phyloP scores from a whole-genome alignment of 2,797 vertebrate genomes.

The Gymnodraco acuticeps region DNA sequence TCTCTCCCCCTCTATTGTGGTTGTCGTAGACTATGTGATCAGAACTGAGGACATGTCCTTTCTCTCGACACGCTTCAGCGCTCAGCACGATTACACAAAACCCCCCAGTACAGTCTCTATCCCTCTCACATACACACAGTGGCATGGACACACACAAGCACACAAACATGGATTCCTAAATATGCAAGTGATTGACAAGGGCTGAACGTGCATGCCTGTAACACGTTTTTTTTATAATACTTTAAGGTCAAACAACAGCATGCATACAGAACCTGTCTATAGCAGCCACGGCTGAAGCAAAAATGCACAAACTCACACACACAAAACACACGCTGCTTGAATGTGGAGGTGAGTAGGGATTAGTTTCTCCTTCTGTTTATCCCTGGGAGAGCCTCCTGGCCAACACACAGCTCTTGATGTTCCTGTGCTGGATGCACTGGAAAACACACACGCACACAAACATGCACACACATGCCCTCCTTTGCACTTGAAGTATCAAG shows the following conservation, averaged over 20 bases:
- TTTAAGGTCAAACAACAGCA: slow-evolving; percentile 61
- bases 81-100: slow-evolving; percentile 84
- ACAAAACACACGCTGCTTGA: slow-evolving; percentile 48
- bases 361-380: slow-evolving; percentile 75
- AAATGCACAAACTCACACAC: slow-evolving; percentile 17
- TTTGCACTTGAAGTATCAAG: slow-evolving; percentile 42
- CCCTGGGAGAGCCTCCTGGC: slow-evolving; percentile 75
- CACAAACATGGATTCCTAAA: slow-evolving; percentile 52
- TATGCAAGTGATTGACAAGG: slow-evolving; percentile 67
- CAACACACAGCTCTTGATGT: slow-evolving; percentile 77
- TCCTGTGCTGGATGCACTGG: slow-evolving; percentile 67
- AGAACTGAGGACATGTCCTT: slow-evolving; percentile 82
- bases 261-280: slow-evolving; percentile 42
- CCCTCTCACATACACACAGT: slow-evolving; percentile 27
- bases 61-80: slow-evolving; percentile 77
- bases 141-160: slow-evolving; percentile 21
- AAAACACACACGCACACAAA: slow-evolving; percentile 36
- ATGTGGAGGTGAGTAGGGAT: slow-evolving; percentile 70
- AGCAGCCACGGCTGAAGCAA: slow-evolving; percentile 31
- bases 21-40: slow-evolving; percentile 76
- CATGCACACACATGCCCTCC: slow-evolving; percentile 9
- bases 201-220: slow-evolving; percentile 52
- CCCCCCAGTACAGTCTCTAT: slow-evolving; percentile 66
- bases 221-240: slow-evolving; percentile 51
- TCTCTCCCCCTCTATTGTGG: slow-evolving; percentile 63